These are phyloP conservation scores for Delichon dasypus DNA, from an alignment of 2,797 vertebrate species.

Conservation along the genomic window DNA sequence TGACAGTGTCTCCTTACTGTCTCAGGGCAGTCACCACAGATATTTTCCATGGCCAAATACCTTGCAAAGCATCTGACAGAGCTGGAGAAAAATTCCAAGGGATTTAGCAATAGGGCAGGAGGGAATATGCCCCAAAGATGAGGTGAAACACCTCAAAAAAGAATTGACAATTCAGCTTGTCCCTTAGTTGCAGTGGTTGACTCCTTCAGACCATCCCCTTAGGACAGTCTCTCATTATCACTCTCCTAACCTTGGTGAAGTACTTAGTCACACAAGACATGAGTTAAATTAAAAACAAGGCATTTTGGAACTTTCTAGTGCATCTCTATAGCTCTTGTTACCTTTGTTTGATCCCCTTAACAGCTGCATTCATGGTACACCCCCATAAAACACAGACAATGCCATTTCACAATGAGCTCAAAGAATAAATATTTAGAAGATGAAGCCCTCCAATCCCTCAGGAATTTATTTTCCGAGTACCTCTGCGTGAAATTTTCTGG, in stretches of 20 bases:
- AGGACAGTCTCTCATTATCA: not conserved
- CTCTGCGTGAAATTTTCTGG: not conserved
- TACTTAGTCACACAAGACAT: not conserved
- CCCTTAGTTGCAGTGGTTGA: not conserved
- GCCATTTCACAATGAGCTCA: not conserved
- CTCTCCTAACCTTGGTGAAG: not conserved
- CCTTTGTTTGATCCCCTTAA: not conserved
- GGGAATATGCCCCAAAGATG: not conserved
- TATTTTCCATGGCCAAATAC: not conserved
- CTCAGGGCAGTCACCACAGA: not conserved
- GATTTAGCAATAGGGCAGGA: not conserved
- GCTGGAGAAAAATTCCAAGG: not conserved
- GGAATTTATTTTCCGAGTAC: not conserved
- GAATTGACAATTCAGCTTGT: not conserved
- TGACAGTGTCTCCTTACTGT: not conserved
- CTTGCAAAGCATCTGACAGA: not conserved
- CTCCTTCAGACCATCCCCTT: not conserved
- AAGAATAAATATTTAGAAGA: not conserved
- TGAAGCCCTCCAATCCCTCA: not conserved
- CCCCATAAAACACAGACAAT: not conserved
- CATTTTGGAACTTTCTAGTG: not conserved
- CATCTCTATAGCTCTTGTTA: fast-evolving
- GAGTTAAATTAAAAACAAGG: not conserved
- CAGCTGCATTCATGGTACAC: not conserved
- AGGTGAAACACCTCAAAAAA: not conserved